Conservation (phyloP, 2,113 vertebrate species). For the Anser brachyrhynchus region DNA sequence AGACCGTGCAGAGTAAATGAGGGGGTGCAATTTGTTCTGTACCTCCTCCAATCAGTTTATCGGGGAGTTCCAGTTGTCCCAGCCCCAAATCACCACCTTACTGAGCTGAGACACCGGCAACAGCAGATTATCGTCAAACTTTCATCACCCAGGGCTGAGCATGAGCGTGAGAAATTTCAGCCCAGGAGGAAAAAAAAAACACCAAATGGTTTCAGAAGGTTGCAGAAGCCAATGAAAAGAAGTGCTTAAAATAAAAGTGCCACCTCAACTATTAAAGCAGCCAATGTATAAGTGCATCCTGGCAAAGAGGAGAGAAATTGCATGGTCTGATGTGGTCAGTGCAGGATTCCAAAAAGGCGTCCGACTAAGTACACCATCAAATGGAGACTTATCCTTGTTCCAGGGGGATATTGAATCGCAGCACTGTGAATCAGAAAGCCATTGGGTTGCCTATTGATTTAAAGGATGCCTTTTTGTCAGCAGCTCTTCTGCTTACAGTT, state of each 20-base stretch:
- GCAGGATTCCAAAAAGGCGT: background rate
- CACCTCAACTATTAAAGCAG: constrained; percentile 25
- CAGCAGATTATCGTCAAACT: constrained; percentile 19
- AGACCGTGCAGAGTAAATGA: background rate
- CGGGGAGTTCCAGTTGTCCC: constrained; percentile 3
- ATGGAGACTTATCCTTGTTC: background rate
- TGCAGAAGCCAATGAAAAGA: constrained; percentile 35
- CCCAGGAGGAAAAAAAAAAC: background rate
- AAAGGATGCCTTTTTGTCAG: background rate
- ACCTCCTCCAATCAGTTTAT: background rate
- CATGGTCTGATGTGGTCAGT: constrained; percentile 7
- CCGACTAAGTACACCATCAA: background rate
- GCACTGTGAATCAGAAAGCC: background rate
- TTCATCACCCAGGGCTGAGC: background rate
- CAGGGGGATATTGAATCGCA: background rate
- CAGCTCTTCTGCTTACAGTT: background rate
- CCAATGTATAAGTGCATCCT: background rate
- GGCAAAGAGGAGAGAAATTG: background rate
- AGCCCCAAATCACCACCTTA: constrained; percentile 38
- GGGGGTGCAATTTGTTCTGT: background rate
- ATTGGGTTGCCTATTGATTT: background rate
- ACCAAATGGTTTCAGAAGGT: constrained; percentile 7
- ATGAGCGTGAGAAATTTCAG: background rate
- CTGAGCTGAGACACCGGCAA: background rate
- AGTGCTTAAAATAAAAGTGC: constrained; percentile 22